phyloP scores from a whole-genome alignment of 2,888 invertebrate species.

The Cryptops parisi region DNA sequence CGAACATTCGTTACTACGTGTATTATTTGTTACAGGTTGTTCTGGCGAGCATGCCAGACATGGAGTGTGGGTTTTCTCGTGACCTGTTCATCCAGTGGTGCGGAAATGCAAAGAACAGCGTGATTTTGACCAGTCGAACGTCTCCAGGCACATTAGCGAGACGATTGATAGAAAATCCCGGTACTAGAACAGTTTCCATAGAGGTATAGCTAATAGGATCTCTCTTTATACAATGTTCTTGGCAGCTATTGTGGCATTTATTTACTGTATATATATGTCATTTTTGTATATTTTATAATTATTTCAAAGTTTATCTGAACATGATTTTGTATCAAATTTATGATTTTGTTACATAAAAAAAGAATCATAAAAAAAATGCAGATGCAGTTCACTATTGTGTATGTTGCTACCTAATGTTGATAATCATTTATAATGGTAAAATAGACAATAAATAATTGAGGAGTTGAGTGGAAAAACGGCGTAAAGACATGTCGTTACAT shows the following conservation, averaged over 20 bases:
- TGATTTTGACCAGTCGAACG: slow-evolving; percentile 68
- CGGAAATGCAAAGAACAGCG: slow-evolving; percentile 75
- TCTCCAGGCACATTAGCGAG: slow-evolving; percentile 43
- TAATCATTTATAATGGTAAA: too few species aligned
- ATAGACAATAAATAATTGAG: too few species aligned
- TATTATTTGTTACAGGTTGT: slow-evolving; percentile 51
- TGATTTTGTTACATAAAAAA: too few species aligned
- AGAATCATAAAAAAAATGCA: too few species aligned
- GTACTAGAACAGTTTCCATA: slow-evolving; percentile 31
- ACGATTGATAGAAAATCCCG: slow-evolving; percentile 37
- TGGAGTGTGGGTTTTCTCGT: slow-evolving; percentile 88
- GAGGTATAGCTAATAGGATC: slow-evolving; percentile 32
- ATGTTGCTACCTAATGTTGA: too few species aligned
- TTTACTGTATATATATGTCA: background rate
- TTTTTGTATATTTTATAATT: too few species aligned
- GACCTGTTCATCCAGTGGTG: slow-evolving; percentile 94
- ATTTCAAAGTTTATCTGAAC: too few species aligned
- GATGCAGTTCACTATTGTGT: too few species aligned
- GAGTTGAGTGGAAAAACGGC: too few species aligned
- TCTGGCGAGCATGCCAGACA: slow-evolving; percentile 81
- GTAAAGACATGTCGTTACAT: too few species aligned
- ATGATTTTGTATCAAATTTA: too few species aligned
- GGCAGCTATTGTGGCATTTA: background rate
- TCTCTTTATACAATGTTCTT: background rate
- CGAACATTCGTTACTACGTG: background rate